Evolutionary conservation across 2,113 vertebrate genomes (phyloP), one percentile per base, ranked within the genome.

Genomic region (Chrysochloris asiatica): DNA sequence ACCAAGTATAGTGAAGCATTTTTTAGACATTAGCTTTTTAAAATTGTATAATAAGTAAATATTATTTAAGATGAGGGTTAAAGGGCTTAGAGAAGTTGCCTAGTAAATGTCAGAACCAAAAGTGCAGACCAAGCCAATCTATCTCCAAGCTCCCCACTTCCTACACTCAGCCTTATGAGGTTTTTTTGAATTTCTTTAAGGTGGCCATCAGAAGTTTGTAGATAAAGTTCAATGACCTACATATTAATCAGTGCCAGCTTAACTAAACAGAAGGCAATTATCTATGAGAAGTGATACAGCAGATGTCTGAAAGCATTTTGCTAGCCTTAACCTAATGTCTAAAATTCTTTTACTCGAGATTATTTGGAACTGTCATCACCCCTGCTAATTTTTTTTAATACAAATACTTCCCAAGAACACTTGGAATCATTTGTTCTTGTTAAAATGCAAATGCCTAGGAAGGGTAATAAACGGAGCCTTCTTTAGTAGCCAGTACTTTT

Each of bases 221-320:
- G 43, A 52, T 56, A 86, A 82, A 89, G 36, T 45, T 88, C 67
- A 87, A 73, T 52, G 33, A 59, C 36, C 61, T 76, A 81, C 28
- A n/a, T 76, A 41, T 43, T 59, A 90, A 75, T 5, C 50, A 52
- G 61, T 54, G 28, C n/a, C n/a, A 50, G 45, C 26, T 82, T 56
- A 90, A 82, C 63, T 79, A 90, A 94, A 50, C 71, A 84, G 36
- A 86, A 86, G 63, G 63, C 71, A 86, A 83, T 54, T 92, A 89
- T 69, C 47, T 76, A 47, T 3, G 30, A 75, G 41, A 91, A 94
- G 56, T 65, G 38, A 71, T 69, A 75, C 71, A 78, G 61, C 69
- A 89, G 67, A 78, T 75, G 12, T 33, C 83, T 89, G 73, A 61
- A 87, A 77, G 38, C 83, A 36, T 83, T 89, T 63, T 84, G 69